Base-by-base conservation (phyloP, 2,888 invertebrate species). In the Dorcus parallelipipedus region DNA sequence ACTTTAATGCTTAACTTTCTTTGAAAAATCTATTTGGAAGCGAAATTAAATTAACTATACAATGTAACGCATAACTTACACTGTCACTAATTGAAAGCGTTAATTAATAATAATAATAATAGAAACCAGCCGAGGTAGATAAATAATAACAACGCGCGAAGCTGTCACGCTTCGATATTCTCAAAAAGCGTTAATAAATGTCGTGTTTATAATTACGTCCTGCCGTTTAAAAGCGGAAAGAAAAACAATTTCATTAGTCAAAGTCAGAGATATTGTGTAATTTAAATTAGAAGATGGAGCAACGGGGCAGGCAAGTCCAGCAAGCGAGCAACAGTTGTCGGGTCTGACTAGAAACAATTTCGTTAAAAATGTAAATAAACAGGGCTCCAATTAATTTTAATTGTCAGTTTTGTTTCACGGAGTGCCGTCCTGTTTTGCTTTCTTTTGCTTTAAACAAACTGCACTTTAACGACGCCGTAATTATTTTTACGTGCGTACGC, bases 321-420 rank as follows among this genome's bases (percentile, higher is more conserved):
- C 48, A 38, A 55, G 41, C 5, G 10, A 55, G 54, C 54, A 55
- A 55, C 54, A 55, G 54, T 55, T 55, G 54, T 55, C 48, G 43
- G 58, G 54, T 58, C 47, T 48, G 49, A 58, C 58, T 41, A 40
- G 51, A 57, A 59, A 55, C 49, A 56, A 60, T 61, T 61, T 58
- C 57, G 55, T 53, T 60, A 54, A 64, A 62, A 63, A 56, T 57
- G 62, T 62, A 64, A 66, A 64, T 62, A 68, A 69, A 65, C 65
- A 67, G 59, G 64, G 59, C 58, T 64, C 62, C 67, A 69, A 69
- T 69, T 67, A 68, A 67, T 68, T 68, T 68, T 68, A 69, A 68
- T 68, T 68, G 65, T 68, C 66, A 63, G 60, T 62, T 65, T 65
- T 63, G 64, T 67, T 45, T 45, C 23, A 45, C 45, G 23, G 14